Base-by-base conservation (phyloP, 2,797 vertebrate genomes). In the Gymnothorax javanicus region DNA sequence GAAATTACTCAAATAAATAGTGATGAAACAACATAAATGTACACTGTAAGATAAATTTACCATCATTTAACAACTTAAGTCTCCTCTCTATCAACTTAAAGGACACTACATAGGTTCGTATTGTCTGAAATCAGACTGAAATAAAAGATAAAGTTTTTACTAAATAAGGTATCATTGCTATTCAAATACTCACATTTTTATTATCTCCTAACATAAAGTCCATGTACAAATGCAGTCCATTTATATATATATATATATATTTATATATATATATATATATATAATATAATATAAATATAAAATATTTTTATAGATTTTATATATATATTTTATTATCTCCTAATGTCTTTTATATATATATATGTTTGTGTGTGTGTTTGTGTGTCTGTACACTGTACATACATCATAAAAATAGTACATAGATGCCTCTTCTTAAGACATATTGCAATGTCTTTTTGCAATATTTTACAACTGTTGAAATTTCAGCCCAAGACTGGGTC, bases 401-500 rank as follows among this genome's bases (percentile, higher is more conserved):
- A 43, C 33, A 43, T 43, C 33, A 43, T 43, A 43, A 43, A 43
- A 43, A 43, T 43, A 43, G 33, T 43, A n/a, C n/a, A n/a, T n/a
- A n/a, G n/a, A n/a, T n/a, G n/a, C n/a, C n/a, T n/a, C n/a, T n/a
- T n/a, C n/a, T n/a, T n/a, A 43, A 43, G 33, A 43, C 33, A 43
- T 43, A 43, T 43, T 1, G 33, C 33, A 43, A 43, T 43, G 33
- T 43, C 33, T 77, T 77, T 52, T 15, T 50, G 73, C 1, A 43
- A 50, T 77, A 77, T 77, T 43, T 77, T 27, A 73, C 25, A 73
- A 73, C 11, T 75, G 33, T 6, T 75, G 25, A 52, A 77, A 77
- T 20, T 15, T 9, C 73, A 77, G 73, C 27, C 33, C 73, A 6
- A 17, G 73, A 33, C 15, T 15, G 13, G 86, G 88, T 87, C 83